These are phyloP conservation scores for Drosophila emarginata DNA, from an alignment of 2,888 invertebrate genomes.

Conservation along the genomic window DNA sequence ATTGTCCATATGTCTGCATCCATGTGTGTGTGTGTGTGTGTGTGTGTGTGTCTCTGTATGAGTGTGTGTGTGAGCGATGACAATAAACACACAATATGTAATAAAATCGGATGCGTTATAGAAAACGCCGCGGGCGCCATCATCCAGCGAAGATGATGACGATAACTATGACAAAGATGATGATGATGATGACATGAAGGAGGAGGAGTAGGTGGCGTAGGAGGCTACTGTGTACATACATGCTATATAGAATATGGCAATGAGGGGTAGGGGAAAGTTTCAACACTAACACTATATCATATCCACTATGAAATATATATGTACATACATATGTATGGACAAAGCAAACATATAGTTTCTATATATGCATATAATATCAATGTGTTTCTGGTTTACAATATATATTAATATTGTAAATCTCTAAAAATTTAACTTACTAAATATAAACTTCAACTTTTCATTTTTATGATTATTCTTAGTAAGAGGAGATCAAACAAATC, in stretches of 20 bases:
- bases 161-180: slow-evolving; percentile 13
- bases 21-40: neutral
- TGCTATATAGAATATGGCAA: neutral
- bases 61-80: slow-evolving; percentile 41
- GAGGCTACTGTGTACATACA: neutral
- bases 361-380: too few relatives aligned
- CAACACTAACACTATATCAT: too few relatives aligned
- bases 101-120: slow-evolving; percentile 68
- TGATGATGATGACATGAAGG: neutral
- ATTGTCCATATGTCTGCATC: neutral
- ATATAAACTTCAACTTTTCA: too few relatives aligned
- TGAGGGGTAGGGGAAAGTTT: too few relatives aligned
- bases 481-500: too few relatives aligned
- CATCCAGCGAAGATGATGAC: slow-evolving; percentile 27
- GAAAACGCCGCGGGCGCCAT: slow-evolving; percentile 58
- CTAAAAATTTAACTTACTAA: too few relatives aligned
- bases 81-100: slow-evolving; percentile 70
- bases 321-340: too few relatives aligned
- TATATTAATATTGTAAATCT: too few relatives aligned
- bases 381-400: too few relatives aligned
- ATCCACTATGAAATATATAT: too few relatives aligned
- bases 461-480: too few relatives aligned
- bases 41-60: slow-evolving; percentile 8
- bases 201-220: neutral
- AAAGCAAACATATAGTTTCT: too few relatives aligned